Percentiles rank a stretch among this genome's conserved stretches.
phyloP scores from a whole-genome alignment of 2,113 vertebrate genomes.

The Rhabdornis inornatus region DNA sequence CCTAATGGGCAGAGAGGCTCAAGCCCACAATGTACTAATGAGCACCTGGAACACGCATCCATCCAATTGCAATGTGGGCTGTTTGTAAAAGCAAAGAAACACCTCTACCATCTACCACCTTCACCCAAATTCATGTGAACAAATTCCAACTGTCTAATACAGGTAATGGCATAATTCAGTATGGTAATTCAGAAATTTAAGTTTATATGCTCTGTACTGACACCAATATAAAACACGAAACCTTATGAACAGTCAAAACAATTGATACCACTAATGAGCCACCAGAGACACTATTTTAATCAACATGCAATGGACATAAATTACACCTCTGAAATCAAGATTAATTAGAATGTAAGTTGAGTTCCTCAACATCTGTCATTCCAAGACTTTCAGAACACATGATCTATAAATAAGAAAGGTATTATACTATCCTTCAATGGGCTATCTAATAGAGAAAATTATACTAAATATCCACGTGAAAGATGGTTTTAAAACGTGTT shows the following conservation, averaged over 20 bases:
- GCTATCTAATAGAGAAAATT: not conserved
- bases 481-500: not conserved
- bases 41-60: accelerated
- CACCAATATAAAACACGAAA: not conserved
- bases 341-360: not conserved
- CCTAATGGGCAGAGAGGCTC: not conserved
- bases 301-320: not conserved
- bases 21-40: not conserved
- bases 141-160: not conserved
- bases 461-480: not conserved
- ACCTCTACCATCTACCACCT: not conserved
- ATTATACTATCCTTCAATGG: not conserved
- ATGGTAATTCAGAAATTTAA: not conserved
- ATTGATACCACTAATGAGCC: not conserved
- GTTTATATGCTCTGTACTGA: not conserved
- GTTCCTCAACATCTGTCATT: not conserved
- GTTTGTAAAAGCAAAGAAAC: not conserved
- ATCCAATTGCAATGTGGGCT: not conserved
- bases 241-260: not conserved
- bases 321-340: not conserved
- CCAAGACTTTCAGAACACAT: not conserved
- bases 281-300: not conserved
- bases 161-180: not conserved
- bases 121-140: not conserved
- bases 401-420: not conserved